Evolutionary conservation across 2,113 vertebrate species (phyloP).

Genomic region (Redunca redunca): DNA sequence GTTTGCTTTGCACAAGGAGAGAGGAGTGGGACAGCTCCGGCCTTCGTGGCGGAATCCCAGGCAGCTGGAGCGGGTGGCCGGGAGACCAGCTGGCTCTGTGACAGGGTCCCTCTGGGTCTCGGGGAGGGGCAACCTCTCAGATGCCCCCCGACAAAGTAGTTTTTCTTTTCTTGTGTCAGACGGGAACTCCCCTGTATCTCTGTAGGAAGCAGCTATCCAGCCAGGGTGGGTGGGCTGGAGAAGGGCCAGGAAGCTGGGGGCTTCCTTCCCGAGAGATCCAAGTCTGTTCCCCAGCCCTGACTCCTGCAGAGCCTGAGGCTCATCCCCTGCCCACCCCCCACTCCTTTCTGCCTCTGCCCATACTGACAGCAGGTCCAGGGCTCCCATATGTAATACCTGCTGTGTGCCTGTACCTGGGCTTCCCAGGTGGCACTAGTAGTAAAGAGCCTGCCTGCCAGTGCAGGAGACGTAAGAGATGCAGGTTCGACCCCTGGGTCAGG

Average conservation of each 20-base stretch:
- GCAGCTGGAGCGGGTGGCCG: neutral
- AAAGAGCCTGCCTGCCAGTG: neutral
- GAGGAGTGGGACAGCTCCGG: neutral
- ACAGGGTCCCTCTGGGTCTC: neutral
- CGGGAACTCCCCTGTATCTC: neutral
- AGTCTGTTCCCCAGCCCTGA: neutral
- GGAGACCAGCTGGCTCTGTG: neutral
- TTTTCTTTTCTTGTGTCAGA: neutral
- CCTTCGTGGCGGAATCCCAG: neutral
- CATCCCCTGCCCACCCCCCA: neutral
- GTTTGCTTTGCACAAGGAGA: neutral
- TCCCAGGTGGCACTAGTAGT: neutral
- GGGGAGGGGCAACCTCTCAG: neutral
- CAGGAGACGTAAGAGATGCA: neutral
- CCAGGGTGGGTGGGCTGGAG: neutral
- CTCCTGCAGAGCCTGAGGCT: neutral
- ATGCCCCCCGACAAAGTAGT: neutral
- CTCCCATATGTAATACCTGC: accelerated
- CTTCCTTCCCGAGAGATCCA: neutral
- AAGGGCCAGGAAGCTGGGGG: neutral
- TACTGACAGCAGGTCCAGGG: accelerated
- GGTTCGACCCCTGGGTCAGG: neutral
- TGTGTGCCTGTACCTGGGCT: neutral
- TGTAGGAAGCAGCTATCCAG: neutral
- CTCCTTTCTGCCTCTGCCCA: neutral